These are phyloP conservation scores for Polypterus bichir DNA, from an alignment of 2,113 vertebrate species.

Conservation along the genomic window DNA sequence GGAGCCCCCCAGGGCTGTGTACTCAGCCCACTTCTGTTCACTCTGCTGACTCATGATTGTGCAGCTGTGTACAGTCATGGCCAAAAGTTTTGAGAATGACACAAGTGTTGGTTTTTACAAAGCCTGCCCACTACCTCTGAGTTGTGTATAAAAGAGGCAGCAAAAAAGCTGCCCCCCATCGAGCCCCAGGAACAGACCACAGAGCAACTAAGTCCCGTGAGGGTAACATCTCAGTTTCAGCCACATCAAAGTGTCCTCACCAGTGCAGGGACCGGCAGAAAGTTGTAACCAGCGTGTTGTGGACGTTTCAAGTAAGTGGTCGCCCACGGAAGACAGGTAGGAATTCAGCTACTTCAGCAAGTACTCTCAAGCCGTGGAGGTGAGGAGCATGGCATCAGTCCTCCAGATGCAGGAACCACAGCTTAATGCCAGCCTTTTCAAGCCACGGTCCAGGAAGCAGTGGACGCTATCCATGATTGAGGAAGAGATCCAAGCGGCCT, in stretches of 20 bases:
- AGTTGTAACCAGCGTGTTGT: too few relatives aligned
- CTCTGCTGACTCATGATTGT: too few relatives aligned
- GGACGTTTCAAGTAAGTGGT: slow-evolving; percentile 42
- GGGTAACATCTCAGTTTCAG: slow-evolving; percentile 35
- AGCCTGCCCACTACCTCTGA: too few relatives aligned
- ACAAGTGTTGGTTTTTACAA: too few relatives aligned
- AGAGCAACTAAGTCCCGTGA: slow-evolving; percentile 20
- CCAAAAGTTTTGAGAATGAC: too few relatives aligned
- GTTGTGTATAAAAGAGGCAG: too few relatives aligned
- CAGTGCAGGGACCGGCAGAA: too few relatives aligned
- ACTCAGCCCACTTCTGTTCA: too few relatives aligned
- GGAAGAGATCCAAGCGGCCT: slow-evolving; percentile 91
- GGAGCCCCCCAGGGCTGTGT: too few relatives aligned
- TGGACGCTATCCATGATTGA: slow-evolving; percentile 94
- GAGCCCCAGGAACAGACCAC: slow-evolving; percentile 16
- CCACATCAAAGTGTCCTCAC: slow-evolving; percentile 63
- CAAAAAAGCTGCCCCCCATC: too few relatives aligned
- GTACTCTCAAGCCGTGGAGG: slow-evolving; percentile 84
- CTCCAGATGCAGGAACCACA: slow-evolving; percentile 65
- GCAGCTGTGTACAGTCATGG: too few relatives aligned
- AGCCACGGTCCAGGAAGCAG: slow-evolving; percentile 86
- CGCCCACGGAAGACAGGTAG: slow-evolving; percentile 53
- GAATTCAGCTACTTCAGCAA: slow-evolving; percentile 95
- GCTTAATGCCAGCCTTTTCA: slow-evolving; percentile 74
- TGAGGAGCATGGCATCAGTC: slow-evolving; percentile 76